phyloP scores from a whole-genome alignment of 2,113 vertebrate species.

The Albula goreensis region DNA sequence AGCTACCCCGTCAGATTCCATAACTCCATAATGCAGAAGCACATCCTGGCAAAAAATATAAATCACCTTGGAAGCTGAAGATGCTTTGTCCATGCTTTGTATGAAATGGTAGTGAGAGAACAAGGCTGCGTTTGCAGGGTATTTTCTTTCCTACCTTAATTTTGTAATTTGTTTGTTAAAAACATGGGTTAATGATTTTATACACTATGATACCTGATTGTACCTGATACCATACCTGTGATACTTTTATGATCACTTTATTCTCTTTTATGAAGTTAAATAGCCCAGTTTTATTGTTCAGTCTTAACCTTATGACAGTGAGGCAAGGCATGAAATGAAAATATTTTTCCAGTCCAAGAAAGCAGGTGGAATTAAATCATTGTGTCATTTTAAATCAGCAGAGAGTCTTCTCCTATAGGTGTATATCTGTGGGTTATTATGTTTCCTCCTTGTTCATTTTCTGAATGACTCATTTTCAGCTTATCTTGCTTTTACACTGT shows the following conservation, averaged over 20 bases:
- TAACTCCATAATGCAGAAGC: constrained; percentile 9
- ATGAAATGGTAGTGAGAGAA: not conserved
- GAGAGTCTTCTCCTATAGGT: not conserved
- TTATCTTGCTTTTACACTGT: too few species aligned
- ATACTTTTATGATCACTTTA: too few species aligned
- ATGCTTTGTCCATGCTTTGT: not conserved
- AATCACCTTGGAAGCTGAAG: not conserved
- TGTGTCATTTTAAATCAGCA: not conserved
- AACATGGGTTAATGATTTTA: not conserved
- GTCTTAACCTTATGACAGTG: too few species aligned
- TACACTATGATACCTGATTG: not conserved
- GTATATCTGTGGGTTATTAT: not conserved
- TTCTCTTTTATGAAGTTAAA: too few species aligned
- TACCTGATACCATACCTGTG: too few species aligned
- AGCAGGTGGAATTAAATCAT: not conserved
- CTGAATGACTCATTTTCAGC: too few species aligned
- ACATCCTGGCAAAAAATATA: not conserved
- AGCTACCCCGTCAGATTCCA: not conserved
- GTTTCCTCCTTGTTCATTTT: not conserved
- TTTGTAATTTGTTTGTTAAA: not conserved
- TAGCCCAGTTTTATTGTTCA: too few species aligned
- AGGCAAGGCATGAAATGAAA: not conserved
- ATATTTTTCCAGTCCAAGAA: not conserved
- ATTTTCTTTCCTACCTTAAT: not conserved
- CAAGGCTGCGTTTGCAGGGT: not conserved